Base-by-base conservation (phyloP, 2,113 vertebrate genomes). In the Cisticola juncidis region DNA sequence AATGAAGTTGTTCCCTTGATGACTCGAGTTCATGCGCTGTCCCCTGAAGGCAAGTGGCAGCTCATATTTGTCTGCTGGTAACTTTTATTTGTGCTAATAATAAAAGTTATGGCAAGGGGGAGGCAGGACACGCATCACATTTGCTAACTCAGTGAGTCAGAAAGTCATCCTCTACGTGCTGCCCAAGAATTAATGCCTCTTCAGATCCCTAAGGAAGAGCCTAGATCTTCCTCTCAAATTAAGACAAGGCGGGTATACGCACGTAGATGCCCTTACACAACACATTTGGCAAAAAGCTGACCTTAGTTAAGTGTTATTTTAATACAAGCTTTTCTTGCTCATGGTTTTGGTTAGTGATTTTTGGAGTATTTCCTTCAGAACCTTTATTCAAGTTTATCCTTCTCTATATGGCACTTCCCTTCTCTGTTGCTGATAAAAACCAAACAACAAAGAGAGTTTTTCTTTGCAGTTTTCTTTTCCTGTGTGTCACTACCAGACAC, bases 1-100 rank as follows among this genome's bases (percentile, higher is more conserved):
- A 65, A 61, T 33, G 9, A 60, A 79, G 53, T 14, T 9, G 40
- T 10, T 80, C 76, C 68, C 72, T 44, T 38, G 33, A 71, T 64
- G 28, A 40, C 48, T 45, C 9, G n/a, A 65, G 73, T 45, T 56
- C 68, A 69, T 4, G 2, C 3, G 4, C 86, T 89, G 91, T 80
- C 90, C 89, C 94, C 89, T 9, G 6, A 11, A 78, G 91, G 91
- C 12, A 91, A 89, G 73, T 89, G 94, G 93, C 89, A 97, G 95
- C 87, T 95, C 96, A 3, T 42, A 87, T 95, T 95, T 95, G 73
- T 95, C 95, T 85, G n/a, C 86, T 14, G 6, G 76, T 71, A 94
- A 86, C 94, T 94, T 91, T 79, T 71, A 92, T 84, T 86, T 92
- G 94, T 35, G 86, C 92, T 96, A 94, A 95, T 68, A 88, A 81